Base-by-base conservation (phyloP, 92 coral and sea anemone genomes). In the Umimayanthus chanpuru region DNA sequence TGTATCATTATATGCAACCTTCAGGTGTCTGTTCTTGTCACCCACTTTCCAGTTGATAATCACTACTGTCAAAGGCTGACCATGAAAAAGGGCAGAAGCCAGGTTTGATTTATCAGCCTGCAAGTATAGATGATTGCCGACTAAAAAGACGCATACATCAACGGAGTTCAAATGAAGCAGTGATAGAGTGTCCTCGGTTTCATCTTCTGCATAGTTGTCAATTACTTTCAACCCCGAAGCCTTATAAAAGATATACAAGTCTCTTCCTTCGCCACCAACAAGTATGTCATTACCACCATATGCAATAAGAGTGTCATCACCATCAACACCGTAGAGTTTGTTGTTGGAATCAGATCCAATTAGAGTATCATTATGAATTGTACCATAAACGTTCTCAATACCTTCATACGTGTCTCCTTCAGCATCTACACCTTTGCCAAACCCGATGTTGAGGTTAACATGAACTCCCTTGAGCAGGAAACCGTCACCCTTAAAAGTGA, bases 181-280 rank as follows among this genome's bases (percentile, higher is more conserved):
- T 1, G 95, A 90, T n/a, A 92, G 84, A 1, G 89, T 84, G 80
- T 92, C 94, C 64, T 90, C 87, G 18, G 10, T 50, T 15, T 87
- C 86, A 53, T 90, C 94, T 9, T 90, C 58, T 14, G 94, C 94
- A 29, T 86, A 89, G 90, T 92, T 92, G 70, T 92, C 94, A 58
- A 92, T 89, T 9, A 81, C 76, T 68, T 92, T 90, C 32, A 87
- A 9, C 0, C 94, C 94, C 28, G 15, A 84, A 9, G 91, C 86
- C 14, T 81, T 49, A 39, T 90, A 65, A 4, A 93, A 44, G 9
- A 90, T 20, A 30, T 93, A 93, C n/a, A 38, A n/a, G 64, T 93
- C 95, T 5, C 47, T 56, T 4, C 92, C 95, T 55, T 81, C 86
- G 11, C 94, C 94, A 10, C 94, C 94, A 71, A 56, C 85, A n/a